Base-by-base conservation (phyloP, 2,797 vertebrate species). In the Gadopsis bispinosus region DNA sequence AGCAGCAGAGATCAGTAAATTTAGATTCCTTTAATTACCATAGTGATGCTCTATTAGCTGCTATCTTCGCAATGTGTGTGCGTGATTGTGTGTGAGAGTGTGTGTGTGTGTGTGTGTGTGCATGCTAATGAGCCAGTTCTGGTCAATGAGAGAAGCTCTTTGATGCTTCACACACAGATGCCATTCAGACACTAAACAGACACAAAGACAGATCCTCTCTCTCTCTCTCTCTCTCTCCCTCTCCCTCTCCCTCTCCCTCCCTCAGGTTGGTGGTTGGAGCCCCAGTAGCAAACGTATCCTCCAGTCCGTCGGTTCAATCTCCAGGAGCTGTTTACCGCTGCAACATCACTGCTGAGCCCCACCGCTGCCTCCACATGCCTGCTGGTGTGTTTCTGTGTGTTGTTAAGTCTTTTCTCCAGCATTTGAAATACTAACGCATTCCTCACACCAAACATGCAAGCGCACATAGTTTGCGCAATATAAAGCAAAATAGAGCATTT, bases 271-370 rank as follows among this genome's bases (percentile, higher is more conserved):
- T 99, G 20, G 97, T 85, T 12, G 98, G 98, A 39, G 97, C 98
- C 2, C 98, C 98, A 7, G 94, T 94, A 37, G 96, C 95, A 19
- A 95, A 86, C 81, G 96, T 95, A 64, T 88, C 90, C 13, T 73
- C 88, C 75, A 90, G 89, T 73, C 50, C 55, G 5, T 91, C 79
- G 0, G 88, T 94, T 73, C 66, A n/a, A 48, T 95, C 84, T 56
- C 97, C 98, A 2, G 98, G 98, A 67, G 96, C 94, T 3, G 71
- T 99, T 83, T 97, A 95, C 88, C 96, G 93, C 80, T 99, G 98
- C 89, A 90, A 75, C 62, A 93, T 99, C 75, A 91, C 76, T 8
- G 74, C 84, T 3, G 63, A 78, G 22, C 91, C 85, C 39, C 72
- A 73, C 39, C 66, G 0, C 1, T 99, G 98, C 71, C 93, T 95